These are phyloP conservation scores for Acronicta leporina DNA, from an alignment of 2,888 invertebrate genomes.

Conservation along the genomic window DNA sequence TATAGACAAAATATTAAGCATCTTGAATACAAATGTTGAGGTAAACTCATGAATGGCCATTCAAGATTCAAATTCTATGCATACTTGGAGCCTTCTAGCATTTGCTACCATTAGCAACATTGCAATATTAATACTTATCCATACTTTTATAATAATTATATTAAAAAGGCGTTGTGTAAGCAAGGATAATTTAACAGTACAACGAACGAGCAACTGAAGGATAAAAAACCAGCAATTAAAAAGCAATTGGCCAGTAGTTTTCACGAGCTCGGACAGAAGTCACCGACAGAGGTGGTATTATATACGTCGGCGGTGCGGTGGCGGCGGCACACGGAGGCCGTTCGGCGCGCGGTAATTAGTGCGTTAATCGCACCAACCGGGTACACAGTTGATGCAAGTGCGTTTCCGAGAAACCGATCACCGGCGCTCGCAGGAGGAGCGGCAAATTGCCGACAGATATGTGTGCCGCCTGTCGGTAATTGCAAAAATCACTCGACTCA, in stretches of 20 bases:
- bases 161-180: slow-evolving; percentile 14
- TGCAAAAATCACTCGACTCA: slow-evolving; percentile 83
- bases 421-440: slow-evolving; percentile 77
- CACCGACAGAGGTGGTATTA: slow-evolving; percentile 30
- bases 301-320: slow-evolving; percentile 30
- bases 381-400: slow-evolving; percentile 80
- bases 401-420: slow-evolving; percentile 85
- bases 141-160: slow-evolving; percentile 22
- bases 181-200: slow-evolving; percentile 12
- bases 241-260: slow-evolving; percentile 28
- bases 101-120: slow-evolving; percentile 1
- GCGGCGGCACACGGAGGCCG: slow-evolving; percentile 30
- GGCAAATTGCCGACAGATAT: slow-evolving; percentile 87
- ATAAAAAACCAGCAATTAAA: slow-evolving; percentile 35
- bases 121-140: slow-evolving; percentile 16
- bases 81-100: slow-evolving; percentile 26
- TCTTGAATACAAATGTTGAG: slow-evolving; percentile 44
- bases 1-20: slow-evolving; percentile 16
- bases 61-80: slow-evolving; percentile 36
- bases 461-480: slow-evolving; percentile 85
- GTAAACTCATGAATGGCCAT: slow-evolving; percentile 45
- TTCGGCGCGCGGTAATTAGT: slow-evolving; percentile 77
- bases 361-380: slow-evolving; percentile 80
- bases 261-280: slow-evolving; percentile 34
- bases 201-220: slow-evolving; percentile 8